Conservation (phyloP, 2,113 vertebrate genomes). For the Chionis minor region DNA sequence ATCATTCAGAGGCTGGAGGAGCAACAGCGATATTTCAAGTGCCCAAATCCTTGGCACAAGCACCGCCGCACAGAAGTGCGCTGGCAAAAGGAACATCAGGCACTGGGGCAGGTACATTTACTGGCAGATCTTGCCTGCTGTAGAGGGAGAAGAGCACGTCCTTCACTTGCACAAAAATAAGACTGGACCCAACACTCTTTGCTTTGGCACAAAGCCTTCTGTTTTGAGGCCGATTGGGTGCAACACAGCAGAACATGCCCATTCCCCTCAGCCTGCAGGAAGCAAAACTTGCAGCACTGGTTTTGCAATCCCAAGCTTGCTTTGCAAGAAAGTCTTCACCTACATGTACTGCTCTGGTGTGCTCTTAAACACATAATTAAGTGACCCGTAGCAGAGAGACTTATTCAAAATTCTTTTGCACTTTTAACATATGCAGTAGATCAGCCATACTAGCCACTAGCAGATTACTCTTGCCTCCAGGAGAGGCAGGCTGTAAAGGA, state of each 20-base stretch:
- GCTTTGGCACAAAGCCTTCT: background rate
- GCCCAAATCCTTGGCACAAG: background rate
- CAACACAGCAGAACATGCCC: background rate
- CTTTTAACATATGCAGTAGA: background rate
- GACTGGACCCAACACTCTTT: background rate
- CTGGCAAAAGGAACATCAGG: background rate
- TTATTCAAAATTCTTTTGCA: background rate
- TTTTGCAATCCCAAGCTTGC: background rate
- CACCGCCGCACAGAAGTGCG: background rate
- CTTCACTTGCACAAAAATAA: background rate
- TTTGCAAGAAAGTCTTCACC: background rate
- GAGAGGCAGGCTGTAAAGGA: background rate
- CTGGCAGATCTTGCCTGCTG: background rate
- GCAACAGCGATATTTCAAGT: background rate
- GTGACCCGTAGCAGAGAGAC: background rate
- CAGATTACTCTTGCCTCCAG: background rate
- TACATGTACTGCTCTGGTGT: background rate
- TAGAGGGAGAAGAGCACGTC: background rate
- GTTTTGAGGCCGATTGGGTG: background rate
- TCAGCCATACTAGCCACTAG: fast-evolving
- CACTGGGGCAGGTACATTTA: background rate
- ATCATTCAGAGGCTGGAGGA: background rate
- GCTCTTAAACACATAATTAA: background rate
- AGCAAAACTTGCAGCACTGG: background rate
- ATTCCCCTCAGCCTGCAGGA: background rate